Evolutionary conservation across 2,888 invertebrate species (phyloP).

Genomic region (Sinhomidia bicolor): DNA sequence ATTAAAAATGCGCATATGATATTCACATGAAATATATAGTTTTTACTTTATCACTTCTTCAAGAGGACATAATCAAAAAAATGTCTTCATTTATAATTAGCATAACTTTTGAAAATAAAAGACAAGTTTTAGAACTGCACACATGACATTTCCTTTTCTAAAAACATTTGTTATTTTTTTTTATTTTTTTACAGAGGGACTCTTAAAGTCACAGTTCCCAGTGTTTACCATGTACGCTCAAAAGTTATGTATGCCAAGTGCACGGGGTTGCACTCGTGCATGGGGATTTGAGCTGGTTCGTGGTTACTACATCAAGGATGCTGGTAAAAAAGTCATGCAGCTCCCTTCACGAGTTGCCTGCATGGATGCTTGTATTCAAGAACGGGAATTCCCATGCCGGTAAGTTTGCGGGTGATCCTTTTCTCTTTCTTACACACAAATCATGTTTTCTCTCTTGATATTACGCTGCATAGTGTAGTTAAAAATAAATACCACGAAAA

Average conservation of each 20-base stretch:
- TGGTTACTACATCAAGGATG: constrained; percentile 81
- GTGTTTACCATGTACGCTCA: constrained; percentile 82
- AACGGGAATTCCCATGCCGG: constrained; percentile 82
- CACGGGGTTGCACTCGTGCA: constrained; percentile 81
- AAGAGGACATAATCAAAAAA: not conserved
- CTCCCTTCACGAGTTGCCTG: constrained; percentile 81
- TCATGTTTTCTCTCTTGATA: not conserved
- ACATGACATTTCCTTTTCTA: constrained; percentile 28
- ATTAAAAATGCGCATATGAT: too few species aligned
- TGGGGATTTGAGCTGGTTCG: constrained; percentile 82
- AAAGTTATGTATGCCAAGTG: constrained; percentile 81
- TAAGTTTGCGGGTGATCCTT: constrained; percentile 77
- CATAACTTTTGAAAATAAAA: constrained; percentile 2
- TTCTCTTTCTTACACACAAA: constrained; percentile 57
- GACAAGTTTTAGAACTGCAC: not conserved
- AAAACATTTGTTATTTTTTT: constrained; percentile 44
- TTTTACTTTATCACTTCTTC: too few species aligned
- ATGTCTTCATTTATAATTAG: not conserved
- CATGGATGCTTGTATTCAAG: constrained; percentile 82
- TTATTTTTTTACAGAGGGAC: constrained; percentile 80
- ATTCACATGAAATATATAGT: too few species aligned
- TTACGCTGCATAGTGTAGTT: not conserved
- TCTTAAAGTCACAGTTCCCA: constrained; percentile 82
- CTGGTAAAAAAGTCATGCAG: constrained; percentile 80
- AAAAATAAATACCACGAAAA: constrained; percentile 26